Conservation (phyloP, 1,140 invertebrate genomes). For the Diprion similis region DNA sequence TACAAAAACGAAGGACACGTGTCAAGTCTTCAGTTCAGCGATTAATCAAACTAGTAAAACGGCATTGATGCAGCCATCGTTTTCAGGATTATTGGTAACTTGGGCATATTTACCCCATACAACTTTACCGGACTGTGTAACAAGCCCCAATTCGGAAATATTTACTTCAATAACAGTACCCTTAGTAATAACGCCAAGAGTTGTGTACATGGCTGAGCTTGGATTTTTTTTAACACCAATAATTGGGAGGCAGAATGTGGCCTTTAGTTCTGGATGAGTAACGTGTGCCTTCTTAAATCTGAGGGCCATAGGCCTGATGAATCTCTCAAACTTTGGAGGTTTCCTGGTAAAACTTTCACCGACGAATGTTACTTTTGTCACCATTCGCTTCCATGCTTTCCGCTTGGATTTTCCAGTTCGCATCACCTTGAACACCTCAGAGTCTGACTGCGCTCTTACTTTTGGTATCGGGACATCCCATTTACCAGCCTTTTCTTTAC, state of each 20-base stretch:
- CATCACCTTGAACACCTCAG: constrained; percentile 96
- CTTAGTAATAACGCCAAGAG: constrained; percentile 98
- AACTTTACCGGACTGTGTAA: constrained; percentile 98
- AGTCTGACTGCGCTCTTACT: constrained; percentile 96
- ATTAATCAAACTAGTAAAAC: constrained; percentile 88
- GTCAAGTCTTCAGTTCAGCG: too few species aligned
- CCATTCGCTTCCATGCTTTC: constrained; percentile 99
- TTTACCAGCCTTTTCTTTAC: constrained; percentile 99
- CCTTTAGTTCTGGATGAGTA: constrained; percentile 98
- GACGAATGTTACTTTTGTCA: constrained; percentile 98
- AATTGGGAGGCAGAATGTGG: constrained; percentile 98
- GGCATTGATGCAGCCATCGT: constrained; percentile 99
- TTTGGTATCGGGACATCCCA: constrained; percentile 99
- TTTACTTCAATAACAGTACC: constrained; percentile 98
- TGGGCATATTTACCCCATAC: constrained; percentile 99
- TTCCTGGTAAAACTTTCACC: constrained; percentile 98
- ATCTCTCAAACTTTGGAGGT: constrained; percentile 99
- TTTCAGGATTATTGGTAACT: constrained; percentile 99
- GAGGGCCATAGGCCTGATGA: constrained; percentile 98
- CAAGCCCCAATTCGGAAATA: constrained; percentile 97
- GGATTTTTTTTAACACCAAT: constrained; percentile 99
- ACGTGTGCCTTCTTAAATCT: constrained; percentile 97
- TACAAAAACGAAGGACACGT: too few species aligned
- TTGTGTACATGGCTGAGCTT: constrained; percentile 96
- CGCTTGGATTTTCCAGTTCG: constrained; percentile 93